These are phyloP conservation scores for Plectrocnemia conspersa DNA, from an alignment of 1,140 invertebrate species.

Conservation along the genomic window DNA sequence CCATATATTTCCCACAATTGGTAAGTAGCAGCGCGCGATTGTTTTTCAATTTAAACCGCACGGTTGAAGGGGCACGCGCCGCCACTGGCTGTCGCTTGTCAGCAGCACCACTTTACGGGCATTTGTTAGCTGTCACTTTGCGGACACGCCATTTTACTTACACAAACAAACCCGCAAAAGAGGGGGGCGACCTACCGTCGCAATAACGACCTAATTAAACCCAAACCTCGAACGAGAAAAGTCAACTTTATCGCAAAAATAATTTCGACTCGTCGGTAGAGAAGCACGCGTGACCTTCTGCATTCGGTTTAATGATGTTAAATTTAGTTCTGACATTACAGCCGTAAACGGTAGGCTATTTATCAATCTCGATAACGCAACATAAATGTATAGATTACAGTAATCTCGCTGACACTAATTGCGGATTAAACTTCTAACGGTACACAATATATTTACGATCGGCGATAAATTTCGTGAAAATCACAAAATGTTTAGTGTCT, in stretches of 20 bases:
- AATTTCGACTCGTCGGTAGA: too few species aligned
- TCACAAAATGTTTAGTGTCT: neutral
- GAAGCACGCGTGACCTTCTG: too few species aligned
- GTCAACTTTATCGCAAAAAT: neutral
- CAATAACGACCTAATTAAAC: conserved; percentile 1
- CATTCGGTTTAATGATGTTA: too few species aligned
- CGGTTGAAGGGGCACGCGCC: neutral
- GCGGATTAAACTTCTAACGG: neutral
- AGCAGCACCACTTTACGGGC: conserved; percentile 7
- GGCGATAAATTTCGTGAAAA: conserved; percentile 7
- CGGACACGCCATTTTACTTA: conserved; percentile 15
- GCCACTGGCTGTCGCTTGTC: conserved; percentile 8
- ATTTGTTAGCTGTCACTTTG: conserved; percentile 21
- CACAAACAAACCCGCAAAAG: conserved; percentile 1
- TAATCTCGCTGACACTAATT: conserved; percentile 5
- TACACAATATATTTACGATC: neutral
- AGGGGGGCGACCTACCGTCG: too few species aligned
- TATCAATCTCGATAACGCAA: conserved; percentile 1
- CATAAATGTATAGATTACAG: conserved; percentile 5
- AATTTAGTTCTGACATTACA: too few species aligned
- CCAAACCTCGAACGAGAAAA: neutral
- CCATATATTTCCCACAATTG: too few species aligned
- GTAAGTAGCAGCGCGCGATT: too few species aligned
- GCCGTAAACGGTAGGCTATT: conserved; percentile 1
- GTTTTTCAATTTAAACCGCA: conserved; percentile 1